These are phyloP conservation scores for Trachelus tabidus DNA, from an alignment of 2,888 invertebrate species.

Conservation along the genomic window DNA sequence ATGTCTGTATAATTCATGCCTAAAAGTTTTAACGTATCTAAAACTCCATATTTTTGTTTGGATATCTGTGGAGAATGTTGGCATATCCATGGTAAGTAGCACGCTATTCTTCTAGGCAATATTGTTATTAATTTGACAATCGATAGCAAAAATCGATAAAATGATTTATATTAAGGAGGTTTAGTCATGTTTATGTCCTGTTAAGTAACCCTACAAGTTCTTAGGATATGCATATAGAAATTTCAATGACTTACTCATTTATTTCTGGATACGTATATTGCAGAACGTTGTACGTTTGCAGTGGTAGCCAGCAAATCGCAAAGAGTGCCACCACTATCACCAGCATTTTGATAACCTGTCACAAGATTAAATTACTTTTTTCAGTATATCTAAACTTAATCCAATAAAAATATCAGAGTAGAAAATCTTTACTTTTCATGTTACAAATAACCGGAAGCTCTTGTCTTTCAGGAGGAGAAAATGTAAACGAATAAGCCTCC, in stretches of 20 bases:
- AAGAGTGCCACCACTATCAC: constrained; percentile 85
- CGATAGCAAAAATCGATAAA: neutral
- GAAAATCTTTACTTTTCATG: neutral
- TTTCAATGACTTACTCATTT: constrained; percentile 72
- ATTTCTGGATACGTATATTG: constrained; percentile 77
- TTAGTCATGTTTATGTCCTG: neutral
- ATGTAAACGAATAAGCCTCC: neutral
- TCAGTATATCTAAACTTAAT: neutral
- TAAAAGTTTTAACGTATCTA: neutral
- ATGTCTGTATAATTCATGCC: neutral
- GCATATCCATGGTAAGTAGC: too few relatives aligned
- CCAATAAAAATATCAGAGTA: neutral
- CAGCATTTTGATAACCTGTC: constrained; percentile 89
- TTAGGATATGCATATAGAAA: neutral
- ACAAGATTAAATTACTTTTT: constrained; percentile 20
- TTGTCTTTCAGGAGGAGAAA: neutral
- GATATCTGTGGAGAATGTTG: neutral
- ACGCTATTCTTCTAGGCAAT: neutral
- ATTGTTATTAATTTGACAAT: neutral
- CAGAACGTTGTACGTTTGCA: constrained; percentile 80
- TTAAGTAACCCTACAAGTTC: neutral
- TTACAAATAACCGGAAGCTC: neutral
- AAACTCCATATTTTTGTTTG: neutral
- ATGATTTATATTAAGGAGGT: neutral
- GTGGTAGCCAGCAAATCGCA: constrained; percentile 85